Conservation (phyloP, 37 sponge, comb jelly and placozoan genomes). For the Bolinopsis microptera region DNA sequence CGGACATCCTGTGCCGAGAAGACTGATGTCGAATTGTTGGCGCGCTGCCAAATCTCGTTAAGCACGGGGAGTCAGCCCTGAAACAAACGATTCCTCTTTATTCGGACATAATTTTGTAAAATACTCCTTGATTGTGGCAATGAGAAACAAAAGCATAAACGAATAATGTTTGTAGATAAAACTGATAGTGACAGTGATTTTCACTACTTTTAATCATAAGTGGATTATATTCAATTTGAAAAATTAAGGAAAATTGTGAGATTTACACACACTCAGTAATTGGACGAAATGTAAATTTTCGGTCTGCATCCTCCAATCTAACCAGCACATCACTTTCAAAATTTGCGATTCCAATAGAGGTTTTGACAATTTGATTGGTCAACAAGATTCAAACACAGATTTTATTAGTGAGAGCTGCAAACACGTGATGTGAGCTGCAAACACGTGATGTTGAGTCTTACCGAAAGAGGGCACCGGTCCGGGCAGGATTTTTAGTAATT, state of each 20-base stretch:
- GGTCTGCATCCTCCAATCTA: no score
- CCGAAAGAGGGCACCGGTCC: background rate
- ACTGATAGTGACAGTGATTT: background rate
- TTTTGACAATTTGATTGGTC: background rate
- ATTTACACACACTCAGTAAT: no score
- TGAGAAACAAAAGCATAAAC: no score
- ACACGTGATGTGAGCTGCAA: background rate
- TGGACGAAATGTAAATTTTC: no score
- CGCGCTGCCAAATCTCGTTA: constrained; percentile 62
- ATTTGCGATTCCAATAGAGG: background rate
- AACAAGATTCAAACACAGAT: no score
- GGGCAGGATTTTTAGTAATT: background rate
- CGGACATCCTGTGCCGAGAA: background rate
- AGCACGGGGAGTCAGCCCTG: constrained; percentile 59
- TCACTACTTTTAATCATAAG: background rate
- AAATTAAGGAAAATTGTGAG: no score
- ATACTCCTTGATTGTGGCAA: no score
- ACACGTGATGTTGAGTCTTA: background rate
- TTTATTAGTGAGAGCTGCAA: background rate
- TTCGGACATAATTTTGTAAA: no score
- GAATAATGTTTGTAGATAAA: no score
- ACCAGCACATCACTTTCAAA: background rate
- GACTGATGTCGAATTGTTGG: constrained; percentile 39
- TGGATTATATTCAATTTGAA: no score
- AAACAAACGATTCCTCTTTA: no score